Conservation (phyloP, 2,797 vertebrate species). For the Lerista edwardsae region DNA sequence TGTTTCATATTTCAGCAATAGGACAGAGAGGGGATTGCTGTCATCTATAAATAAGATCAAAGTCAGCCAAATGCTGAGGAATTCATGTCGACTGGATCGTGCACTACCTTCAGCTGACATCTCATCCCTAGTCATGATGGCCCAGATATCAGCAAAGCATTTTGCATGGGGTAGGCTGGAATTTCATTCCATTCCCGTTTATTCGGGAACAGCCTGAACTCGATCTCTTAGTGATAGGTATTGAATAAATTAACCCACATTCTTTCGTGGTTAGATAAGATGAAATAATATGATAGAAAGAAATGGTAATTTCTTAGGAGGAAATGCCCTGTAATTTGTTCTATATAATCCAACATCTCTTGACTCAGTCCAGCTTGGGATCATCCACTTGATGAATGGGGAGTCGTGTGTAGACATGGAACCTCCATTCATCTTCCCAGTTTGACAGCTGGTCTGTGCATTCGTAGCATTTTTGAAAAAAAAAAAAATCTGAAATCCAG, state of each 20-base stretch:
- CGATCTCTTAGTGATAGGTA: background rate
- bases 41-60: conserved; percentile 23
- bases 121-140: background rate
- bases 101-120: background rate
- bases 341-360: background rate
- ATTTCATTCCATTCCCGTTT: background rate
- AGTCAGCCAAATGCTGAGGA: conserved; percentile 4
- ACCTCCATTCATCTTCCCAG: background rate
- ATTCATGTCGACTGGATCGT: background rate
- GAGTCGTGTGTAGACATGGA: background rate
- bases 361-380: background rate
- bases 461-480: background rate
- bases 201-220: background rate
- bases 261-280: background rate
- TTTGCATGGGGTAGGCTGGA: background rate
- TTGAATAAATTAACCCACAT: background rate
- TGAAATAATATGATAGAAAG: background rate
- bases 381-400: background rate
- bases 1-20: conserved; percentile 3
- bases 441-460: background rate
- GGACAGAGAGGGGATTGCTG: background rate
- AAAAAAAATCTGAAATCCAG: background rate
- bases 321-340: background rate
- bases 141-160: background rate
- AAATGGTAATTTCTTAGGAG: background rate